A percentile compares a stretch with the other conserved stretches of the same genome.
Conservation (phyloP, 2,113 vertebrate species). For the Lonchura striata region DNA sequence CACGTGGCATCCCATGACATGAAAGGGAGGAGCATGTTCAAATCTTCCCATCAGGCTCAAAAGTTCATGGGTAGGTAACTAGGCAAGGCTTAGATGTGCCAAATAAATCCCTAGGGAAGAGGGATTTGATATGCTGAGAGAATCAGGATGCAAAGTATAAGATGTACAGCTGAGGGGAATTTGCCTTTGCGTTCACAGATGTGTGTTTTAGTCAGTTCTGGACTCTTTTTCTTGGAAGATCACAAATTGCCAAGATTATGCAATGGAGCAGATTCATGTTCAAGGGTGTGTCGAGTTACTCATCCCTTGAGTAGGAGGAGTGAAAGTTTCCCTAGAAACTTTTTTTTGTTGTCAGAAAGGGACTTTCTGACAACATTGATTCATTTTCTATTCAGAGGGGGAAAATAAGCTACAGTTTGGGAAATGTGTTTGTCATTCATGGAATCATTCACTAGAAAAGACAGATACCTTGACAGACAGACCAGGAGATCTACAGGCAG, state of each 20-base stretch:
- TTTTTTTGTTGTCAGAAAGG: no score
- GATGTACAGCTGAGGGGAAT: background rate
- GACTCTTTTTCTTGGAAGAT: background rate
- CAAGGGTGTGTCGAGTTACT: slow-evolving; percentile 9
- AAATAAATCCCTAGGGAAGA: background rate
- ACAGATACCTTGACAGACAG: background rate
- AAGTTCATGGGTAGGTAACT: background rate
- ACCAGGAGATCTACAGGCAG: background rate
- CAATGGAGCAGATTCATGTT: background rate
- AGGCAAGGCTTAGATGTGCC: background rate
- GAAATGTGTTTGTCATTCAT: background rate
- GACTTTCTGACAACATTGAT: background rate
- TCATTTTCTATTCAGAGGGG: background rate
- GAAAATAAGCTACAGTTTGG: background rate
- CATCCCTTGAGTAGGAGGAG: background rate
- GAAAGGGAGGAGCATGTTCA: background rate
- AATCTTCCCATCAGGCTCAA: background rate
- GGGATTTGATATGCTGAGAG: background rate
- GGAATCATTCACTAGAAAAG: background rate
- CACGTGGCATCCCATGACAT: background rate
- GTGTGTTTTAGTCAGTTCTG: background rate
- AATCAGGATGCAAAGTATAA: background rate
- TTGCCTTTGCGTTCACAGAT: background rate
- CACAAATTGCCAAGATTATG: background rate
- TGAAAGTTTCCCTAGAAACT: background rate